Evolutionary conservation across 1,140 invertebrate genomes (phyloP), one percentile per base, ranked within the genome.

Genomic region (Drosophila pandora): DNA sequence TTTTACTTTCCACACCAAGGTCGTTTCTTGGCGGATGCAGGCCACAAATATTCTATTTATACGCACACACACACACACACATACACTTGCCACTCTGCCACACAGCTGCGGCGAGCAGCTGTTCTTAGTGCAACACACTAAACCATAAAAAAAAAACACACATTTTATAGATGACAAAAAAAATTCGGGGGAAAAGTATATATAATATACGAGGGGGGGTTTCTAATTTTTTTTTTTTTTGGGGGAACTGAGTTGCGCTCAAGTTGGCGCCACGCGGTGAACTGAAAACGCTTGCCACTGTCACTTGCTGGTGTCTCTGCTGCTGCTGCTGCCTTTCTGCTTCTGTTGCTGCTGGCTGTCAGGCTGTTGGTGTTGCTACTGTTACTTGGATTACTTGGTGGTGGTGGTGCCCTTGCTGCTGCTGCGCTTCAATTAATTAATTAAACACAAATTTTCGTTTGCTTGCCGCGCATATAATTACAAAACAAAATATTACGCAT

Each of bases 401-500:
- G 7, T 39, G 28, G 7, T 58, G 22, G n/a, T 49, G 49, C 17
- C 53, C 39, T n/a, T 60, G 55, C 10, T 58, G 39, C 47, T 67
- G 69, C 53, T 63, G 55, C 62, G 22, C 60, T 79, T 83, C 61
- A 78, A 87, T 82, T 85, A 85, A 85, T 85, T 85, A 85, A 85
- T 87, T 85, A 87, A 85, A 69, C 82, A 82, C 68, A 70, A 70
- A 61, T 76, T 73, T 81, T 87, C 54, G 58, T 61, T 72, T 54
- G 72, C 47, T 65, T 69, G 68, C 30, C 47, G 60, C 64, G 73
- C 64, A 69, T 72, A 65, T 82, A 82, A 88, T 87, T 85, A 88
- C 83, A 75, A 79, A 87, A 79, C 62, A 82, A 79, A 85, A 87
- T 85, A 82, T 85, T 78, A 87, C 72, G 75, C 76, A 79, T 62